Evolutionary conservation across 2,888 invertebrate species (phyloP).

Genomic region (Crocallis elinguaria): DNA sequence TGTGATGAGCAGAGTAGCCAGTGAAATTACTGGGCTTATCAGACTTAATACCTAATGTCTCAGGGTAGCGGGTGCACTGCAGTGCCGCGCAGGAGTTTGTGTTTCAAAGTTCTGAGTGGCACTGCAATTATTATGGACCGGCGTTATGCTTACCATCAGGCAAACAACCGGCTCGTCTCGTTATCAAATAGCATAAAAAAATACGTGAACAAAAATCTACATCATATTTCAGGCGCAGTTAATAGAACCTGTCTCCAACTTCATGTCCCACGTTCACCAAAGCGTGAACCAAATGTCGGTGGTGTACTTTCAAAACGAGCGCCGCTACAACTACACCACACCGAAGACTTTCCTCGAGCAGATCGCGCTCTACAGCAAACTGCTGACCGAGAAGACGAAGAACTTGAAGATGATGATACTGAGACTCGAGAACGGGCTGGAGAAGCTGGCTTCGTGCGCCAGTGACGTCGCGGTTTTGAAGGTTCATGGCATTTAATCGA

Average conservation of each 20-base stretch:
- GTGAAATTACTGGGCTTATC: too few relatives aligned
- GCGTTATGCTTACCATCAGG: too few relatives aligned
- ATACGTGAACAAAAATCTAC: background rate
- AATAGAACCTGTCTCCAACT: constrained; percentile 88
- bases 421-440: constrained; percentile 94
- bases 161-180: too few relatives aligned
- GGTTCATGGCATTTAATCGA: too few relatives aligned
- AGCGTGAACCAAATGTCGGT: constrained; percentile 94
- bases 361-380: constrained; percentile 91
- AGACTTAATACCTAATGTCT: too few relatives aligned
- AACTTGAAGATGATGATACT: constrained; percentile 90
- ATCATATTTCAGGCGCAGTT: constrained; percentile 77
- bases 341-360: constrained; percentile 98
- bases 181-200: too few relatives aligned
- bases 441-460: constrained; percentile 94
- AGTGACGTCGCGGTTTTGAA: constrained; percentile 94
- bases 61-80: too few relatives aligned
- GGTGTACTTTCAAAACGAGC: constrained; percentile 92
- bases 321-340: constrained; percentile 97
- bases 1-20: too few relatives aligned
- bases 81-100: too few relatives aligned
- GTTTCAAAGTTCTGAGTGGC: too few relatives aligned
- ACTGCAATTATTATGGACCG: too few relatives aligned
- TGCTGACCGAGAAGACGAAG: constrained; percentile 87
- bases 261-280: constrained; percentile 96